Conservation (phyloP, 2,888 invertebrate genomes). For the Acholoe squamosa region DNA sequence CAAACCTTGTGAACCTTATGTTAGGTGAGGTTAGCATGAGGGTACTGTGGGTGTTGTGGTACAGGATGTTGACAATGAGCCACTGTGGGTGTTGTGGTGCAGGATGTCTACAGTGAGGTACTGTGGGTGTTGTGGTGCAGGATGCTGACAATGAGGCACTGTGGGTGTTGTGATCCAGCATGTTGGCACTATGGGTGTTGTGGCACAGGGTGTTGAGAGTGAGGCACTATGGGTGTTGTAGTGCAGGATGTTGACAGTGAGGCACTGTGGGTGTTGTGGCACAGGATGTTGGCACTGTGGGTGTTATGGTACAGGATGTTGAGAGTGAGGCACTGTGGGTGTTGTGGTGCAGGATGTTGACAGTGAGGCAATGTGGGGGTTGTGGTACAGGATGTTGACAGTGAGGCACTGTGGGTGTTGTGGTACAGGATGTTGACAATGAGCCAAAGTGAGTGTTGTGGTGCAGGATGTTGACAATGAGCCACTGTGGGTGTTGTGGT, state of each 20-base stretch:
- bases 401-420: background rate
- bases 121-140: background rate
- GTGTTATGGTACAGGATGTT: background rate
- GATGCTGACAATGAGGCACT: background rate
- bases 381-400: background rate
- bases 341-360: background rate
- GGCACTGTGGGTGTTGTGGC: background rate
- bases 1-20: too few species aligned
- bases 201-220: too few species aligned
- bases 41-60: slow-evolving; percentile 6
- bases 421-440: background rate
- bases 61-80: too few species aligned
- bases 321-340: background rate
- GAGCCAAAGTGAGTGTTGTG: background rate
- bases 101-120: too few species aligned
- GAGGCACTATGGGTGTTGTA: background rate
- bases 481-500: background rate
- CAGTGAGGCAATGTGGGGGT: background rate
- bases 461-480: background rate
- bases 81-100: too few species aligned
- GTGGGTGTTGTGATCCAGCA: background rate
- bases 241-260: background rate
- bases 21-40: too few species aligned
- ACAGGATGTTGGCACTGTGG: background rate
- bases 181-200: too few species aligned